Evolutionary conservation across 2,797 vertebrate genomes (phyloP).

Genomic region (Sphenopsis melanotis): DNA sequence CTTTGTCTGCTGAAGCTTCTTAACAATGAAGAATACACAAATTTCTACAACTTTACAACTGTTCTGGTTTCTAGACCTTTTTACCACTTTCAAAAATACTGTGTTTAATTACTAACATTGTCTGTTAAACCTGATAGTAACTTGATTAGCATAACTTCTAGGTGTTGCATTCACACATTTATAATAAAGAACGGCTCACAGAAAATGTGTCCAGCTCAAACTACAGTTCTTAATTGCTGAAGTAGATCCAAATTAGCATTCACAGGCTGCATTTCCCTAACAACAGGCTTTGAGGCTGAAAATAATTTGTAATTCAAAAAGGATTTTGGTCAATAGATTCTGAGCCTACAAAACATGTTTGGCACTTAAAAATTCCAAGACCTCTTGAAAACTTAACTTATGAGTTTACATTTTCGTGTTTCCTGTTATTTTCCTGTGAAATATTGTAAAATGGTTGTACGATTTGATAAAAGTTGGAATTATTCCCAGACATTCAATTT

Average conservation of each 20-base stretch:
- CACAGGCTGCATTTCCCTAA: slow-evolving; percentile 44
- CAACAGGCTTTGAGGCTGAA: slow-evolving; percentile 64
- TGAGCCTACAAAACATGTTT: slow-evolving; percentile 34
- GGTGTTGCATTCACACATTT: neutral
- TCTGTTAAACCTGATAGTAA: neutral
- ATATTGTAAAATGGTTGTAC: neutral
- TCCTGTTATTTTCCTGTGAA: slow-evolving; percentile 27
- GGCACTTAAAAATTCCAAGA: slow-evolving; percentile 38
- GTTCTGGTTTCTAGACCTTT: neutral
- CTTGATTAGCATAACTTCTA: neutral
- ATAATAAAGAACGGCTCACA: slow-evolving; percentile 10
- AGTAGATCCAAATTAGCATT: slow-evolving; percentile 66
- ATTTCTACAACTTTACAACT: neutral
- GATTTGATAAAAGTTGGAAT: slow-evolving; percentile 7
- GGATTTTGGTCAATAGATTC: slow-evolving; percentile 51
- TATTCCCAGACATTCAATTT: slow-evolving; percentile 27
- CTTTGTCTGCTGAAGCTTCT: neutral
- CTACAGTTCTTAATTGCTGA: slow-evolving; percentile 44
- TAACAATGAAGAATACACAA: neutral
- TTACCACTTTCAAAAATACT: neutral
- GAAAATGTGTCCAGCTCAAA: slow-evolving; percentile 21
- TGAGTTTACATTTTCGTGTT: slow-evolving; percentile 29
- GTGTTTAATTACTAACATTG: neutral
- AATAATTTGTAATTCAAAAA: slow-evolving; percentile 71
- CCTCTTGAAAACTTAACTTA: slow-evolving; percentile 47